Conservation (phyloP, 2,888 invertebrate species). For the Timema podura region DNA sequence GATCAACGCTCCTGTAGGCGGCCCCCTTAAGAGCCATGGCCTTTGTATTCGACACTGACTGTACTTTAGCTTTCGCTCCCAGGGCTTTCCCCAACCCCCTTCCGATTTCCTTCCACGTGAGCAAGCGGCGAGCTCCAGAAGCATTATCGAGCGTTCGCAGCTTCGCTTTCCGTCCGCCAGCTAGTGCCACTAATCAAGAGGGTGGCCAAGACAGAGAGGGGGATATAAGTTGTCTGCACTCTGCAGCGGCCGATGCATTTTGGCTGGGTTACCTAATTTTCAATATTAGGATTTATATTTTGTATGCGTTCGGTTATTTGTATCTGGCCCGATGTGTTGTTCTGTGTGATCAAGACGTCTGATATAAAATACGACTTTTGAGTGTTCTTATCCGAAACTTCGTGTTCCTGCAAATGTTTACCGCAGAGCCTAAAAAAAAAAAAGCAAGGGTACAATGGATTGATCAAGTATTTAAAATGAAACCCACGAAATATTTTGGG, state of each 20-base stretch:
- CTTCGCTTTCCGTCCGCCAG: constrained; percentile 15
- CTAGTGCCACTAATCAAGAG: not conserved
- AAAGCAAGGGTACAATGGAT: no score
- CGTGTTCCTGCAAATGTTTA: no score
- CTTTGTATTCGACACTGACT: constrained; percentile 1
- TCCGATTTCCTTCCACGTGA: constrained; percentile 10
- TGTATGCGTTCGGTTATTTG: no score
- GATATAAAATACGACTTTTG: no score
- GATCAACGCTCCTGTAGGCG: no score
- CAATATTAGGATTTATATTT: no score
- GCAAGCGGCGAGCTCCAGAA: constrained; percentile 14
- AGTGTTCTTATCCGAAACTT: no score
- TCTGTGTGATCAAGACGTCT: no score
- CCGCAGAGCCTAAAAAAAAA: no score
- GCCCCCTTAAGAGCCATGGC: not conserved
- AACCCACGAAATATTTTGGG: no score
- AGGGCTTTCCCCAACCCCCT: constrained; percentile 9
- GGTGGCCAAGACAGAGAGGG: constrained; percentile 8
- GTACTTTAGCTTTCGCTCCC: constrained; percentile 15
- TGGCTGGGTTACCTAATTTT: not conserved
- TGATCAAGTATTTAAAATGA: no score
- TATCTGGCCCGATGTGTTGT: no score
- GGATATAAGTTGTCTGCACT: not conserved
- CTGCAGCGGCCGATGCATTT: constrained; percentile 5
- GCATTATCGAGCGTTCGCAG: constrained; percentile 14